Conservation (phyloP, 1,140 invertebrate genomes). For the Drusus annulatus region DNA sequence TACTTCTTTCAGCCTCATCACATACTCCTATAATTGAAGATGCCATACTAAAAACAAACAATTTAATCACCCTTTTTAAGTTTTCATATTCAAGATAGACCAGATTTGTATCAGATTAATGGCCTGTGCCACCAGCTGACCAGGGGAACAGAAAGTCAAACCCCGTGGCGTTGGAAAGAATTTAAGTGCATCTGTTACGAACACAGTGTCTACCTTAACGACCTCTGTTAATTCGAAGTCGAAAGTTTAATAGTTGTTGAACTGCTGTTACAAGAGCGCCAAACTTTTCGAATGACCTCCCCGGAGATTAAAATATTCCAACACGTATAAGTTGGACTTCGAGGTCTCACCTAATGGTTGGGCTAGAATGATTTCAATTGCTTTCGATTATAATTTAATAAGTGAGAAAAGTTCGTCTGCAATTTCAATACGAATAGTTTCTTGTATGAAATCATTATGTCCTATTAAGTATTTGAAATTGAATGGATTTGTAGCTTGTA, state of each 20-base stretch:
- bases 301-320: slow-evolving; percentile 3
- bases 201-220: slow-evolving; percentile 27
- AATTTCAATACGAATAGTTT: too few species aligned
- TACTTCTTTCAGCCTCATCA: too few species aligned
- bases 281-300: slow-evolving; percentile 32
- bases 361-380: slow-evolving; percentile 21
- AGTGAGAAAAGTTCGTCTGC: neutral
- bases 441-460: too few species aligned
- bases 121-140: too few species aligned
- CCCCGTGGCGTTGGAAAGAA: neutral
- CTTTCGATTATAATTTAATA: slow-evolving; percentile 31
- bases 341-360: neutral
- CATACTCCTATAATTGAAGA: too few species aligned
- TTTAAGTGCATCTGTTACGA: slow-evolving; percentile 27
- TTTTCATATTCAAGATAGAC: too few species aligned
- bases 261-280: slow-evolving; percentile 31
- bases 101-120: too few species aligned
- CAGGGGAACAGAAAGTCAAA: neutral
- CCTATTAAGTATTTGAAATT: too few species aligned
- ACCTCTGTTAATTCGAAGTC: slow-evolving; percentile 34
- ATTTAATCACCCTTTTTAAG: too few species aligned
- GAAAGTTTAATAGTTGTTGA: slow-evolving; percentile 30
- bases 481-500: too few species aligned
- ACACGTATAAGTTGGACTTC: neutral
- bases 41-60: too few species aligned